A percentile compares a stretch with the other conserved stretches of the same genome.
Conservation (phyloP, 2,888 invertebrate species). For the Leucoptera coffeella region DNA sequence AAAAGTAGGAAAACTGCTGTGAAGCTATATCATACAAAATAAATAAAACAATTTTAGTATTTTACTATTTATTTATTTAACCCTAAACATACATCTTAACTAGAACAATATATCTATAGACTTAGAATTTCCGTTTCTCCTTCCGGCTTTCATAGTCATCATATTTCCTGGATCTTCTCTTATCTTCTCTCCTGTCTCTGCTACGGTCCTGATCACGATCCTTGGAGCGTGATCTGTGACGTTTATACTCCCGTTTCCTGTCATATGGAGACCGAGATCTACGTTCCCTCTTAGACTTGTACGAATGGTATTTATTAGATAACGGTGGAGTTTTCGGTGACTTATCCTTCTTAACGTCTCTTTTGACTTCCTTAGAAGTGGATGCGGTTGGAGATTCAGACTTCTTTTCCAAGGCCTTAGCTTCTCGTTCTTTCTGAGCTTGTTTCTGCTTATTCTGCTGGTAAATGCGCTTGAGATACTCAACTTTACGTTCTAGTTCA, state of each 20-base stretch:
- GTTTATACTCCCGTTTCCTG: constrained; percentile 38
- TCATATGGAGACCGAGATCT: constrained; percentile 44
- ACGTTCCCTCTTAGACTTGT: constrained; percentile 37
- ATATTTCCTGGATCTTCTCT: constrained; percentile 33
- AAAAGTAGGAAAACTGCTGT: too few species aligned
- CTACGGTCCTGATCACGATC: constrained; percentile 34
- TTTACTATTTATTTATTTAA: background rate
- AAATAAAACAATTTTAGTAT: constrained; percentile 2
- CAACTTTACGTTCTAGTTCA: constrained; percentile 36
- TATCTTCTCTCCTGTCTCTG: constrained; percentile 36
- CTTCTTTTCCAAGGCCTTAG: constrained; percentile 29
- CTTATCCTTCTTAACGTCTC: constrained; percentile 37
- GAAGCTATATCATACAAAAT: too few species aligned
- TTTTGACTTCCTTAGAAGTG: constrained; percentile 34
- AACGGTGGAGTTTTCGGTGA: constrained; percentile 46
- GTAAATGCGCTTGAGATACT: constrained; percentile 27
- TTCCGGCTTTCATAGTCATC: constrained; percentile 44
- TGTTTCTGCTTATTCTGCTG: constrained; percentile 40
- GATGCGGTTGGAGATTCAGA: constrained; percentile 35
- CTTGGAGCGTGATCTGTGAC: constrained; percentile 39
- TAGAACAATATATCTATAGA: constrained; percentile 25
- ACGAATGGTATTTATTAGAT: constrained; percentile 38
- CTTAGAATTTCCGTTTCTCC: too few species aligned
- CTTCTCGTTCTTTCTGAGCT: constrained; percentile 30
- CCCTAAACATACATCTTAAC: background rate